Evolutionary conservation across 1,140 invertebrate species (phyloP).

Genomic region (Zaprionus camerounensis): DNA sequence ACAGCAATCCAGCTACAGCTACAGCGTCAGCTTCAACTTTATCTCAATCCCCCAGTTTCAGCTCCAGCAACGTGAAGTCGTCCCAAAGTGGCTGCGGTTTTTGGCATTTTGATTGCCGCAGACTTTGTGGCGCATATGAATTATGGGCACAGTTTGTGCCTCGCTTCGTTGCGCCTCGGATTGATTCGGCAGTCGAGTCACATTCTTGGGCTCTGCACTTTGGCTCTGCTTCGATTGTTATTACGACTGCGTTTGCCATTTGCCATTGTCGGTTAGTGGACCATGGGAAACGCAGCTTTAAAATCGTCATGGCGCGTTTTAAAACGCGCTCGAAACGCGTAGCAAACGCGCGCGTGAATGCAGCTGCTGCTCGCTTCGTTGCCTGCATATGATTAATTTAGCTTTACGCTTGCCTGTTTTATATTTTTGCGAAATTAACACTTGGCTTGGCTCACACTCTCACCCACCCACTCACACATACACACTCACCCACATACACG

Average conservation of each 20-base stretch:
- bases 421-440: slow-evolving; percentile 66
- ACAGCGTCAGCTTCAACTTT: background rate
- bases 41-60: background rate
- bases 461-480: background rate
- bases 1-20: slow-evolving; percentile 8
- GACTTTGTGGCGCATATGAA: slow-evolving; percentile 82
- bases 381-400: slow-evolving; percentile 23
- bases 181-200: slow-evolving; percentile 59
- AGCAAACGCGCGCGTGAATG: slow-evolving; percentile 15
- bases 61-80: slow-evolving; percentile 33
- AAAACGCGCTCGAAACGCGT: slow-evolving; percentile 51
- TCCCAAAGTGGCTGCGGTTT: slow-evolving; percentile 41
- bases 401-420: slow-evolving; percentile 13
- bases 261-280: slow-evolving; percentile 74
- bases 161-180: background rate
- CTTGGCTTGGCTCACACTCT: slow-evolving; percentile 56
- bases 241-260: slow-evolving; percentile 39
- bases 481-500: slow-evolving; percentile 33
- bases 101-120: slow-evolving; percentile 73
- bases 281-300: slow-evolving; percentile 61
- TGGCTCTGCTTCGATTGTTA: slow-evolving; percentile 50
- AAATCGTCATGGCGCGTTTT: slow-evolving; percentile 26
- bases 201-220: slow-evolving; percentile 73
- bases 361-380: slow-evolving; percentile 42
- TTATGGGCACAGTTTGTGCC: slow-evolving; percentile 63